These are phyloP conservation scores for Papilio gigon DNA, from an alignment of 2,888 invertebrate genomes.

Conservation along the genomic window DNA sequence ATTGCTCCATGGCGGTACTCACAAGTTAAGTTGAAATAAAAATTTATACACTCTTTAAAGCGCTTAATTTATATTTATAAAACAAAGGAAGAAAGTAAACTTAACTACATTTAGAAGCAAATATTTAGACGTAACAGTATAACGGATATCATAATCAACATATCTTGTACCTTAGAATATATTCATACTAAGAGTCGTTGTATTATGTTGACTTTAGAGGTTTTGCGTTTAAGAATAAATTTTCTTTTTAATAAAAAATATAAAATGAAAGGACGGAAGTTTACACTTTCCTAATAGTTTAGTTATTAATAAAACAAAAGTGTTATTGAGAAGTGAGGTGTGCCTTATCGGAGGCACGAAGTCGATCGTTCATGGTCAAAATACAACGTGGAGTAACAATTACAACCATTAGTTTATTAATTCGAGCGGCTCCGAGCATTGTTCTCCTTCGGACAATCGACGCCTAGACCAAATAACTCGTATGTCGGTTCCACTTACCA, in stretches of 20 bases:
- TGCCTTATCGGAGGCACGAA: conserved; percentile 77
- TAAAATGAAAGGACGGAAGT: conserved; percentile 56
- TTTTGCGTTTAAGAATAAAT: background rate
- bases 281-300: conserved; percentile 62
- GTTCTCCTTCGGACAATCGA: conserved; percentile 74
- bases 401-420: conserved; percentile 78
- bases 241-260: conserved; percentile 10
- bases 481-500: conserved; percentile 63
- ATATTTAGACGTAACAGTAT: background rate
- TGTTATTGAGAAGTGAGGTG: conserved; percentile 55
- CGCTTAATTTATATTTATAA: background rate
- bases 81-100: background rate
- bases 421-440: conserved; percentile 68
- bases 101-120: too few relatives aligned
- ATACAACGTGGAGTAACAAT: conserved; percentile 70
- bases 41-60: background rate
- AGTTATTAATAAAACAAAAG: conserved; percentile 67
- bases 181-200: background rate
- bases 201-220: background rate
- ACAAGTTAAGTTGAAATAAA: background rate
- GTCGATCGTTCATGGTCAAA: conserved; percentile 76
- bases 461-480: conserved; percentile 78
- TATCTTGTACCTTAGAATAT: background rate
- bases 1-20: background rate
- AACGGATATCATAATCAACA: too few relatives aligned